Conservation (phyloP, 2,888 invertebrate species). For the Masnerella sp. region DNA sequence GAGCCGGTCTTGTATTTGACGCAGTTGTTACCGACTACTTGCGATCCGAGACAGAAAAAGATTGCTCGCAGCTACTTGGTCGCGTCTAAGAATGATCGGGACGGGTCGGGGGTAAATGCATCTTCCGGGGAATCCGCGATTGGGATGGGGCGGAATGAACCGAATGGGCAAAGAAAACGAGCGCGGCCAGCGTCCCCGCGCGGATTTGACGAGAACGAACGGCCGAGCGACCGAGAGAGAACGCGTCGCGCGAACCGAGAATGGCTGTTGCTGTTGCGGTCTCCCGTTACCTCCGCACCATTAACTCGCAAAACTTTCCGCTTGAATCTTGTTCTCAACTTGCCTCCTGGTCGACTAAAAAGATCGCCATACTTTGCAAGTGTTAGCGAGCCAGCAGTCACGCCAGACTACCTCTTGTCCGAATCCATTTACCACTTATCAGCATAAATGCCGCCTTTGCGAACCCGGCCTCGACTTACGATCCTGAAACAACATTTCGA, state of each 20-base stretch:
- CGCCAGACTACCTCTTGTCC: constrained; percentile 61
- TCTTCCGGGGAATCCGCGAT: constrained; percentile 57
- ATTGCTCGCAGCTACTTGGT: constrained; percentile 65
- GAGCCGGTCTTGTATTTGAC: constrained; percentile 68
- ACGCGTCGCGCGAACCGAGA: constrained; percentile 62
- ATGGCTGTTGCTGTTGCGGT: constrained; percentile 76
- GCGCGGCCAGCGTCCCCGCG: constrained; percentile 48
- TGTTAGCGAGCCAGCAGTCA: constrained; percentile 65
- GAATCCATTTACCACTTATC: constrained; percentile 74
- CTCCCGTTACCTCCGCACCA: constrained; percentile 76
- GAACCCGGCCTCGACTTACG: constrained; percentile 19
- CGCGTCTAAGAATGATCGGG: constrained; percentile 62
- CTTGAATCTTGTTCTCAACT: constrained; percentile 76
- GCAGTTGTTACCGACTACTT: constrained; percentile 71
- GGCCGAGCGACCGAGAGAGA: constrained; percentile 56
- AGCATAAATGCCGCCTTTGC: constrained; percentile 66
- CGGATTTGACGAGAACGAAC: constrained; percentile 58
- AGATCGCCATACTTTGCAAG: constrained; percentile 73
- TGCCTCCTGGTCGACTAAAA: constrained; percentile 68
- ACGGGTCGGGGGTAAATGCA: constrained; percentile 52
- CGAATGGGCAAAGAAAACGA: constrained; percentile 61
- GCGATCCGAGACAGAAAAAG: constrained; percentile 70
- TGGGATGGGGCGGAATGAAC: constrained; percentile 61
- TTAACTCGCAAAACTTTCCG: constrained; percentile 78
- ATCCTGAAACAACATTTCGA: constrained; percentile 32